Conservation (phyloP, 2,113 vertebrate genomes). For the Phrynosoma blainvillii region DNA sequence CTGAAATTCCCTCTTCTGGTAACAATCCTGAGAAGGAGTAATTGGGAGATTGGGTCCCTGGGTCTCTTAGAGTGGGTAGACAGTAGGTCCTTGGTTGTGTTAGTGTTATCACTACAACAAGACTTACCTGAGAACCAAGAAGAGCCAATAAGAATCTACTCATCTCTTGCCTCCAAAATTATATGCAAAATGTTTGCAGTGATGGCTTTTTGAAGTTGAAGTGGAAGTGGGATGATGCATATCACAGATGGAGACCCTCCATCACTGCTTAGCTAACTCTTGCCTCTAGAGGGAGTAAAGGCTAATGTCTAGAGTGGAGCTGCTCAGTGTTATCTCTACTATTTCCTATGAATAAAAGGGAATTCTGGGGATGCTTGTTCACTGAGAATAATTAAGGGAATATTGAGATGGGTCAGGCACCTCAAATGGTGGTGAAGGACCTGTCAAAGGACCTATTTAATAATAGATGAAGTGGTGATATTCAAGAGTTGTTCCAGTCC, state of each 20-base stretch:
- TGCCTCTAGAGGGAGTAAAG: conserved; percentile 3
- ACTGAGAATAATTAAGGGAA: too few species aligned
- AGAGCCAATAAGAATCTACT: background rate
- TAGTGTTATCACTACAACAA: background rate
- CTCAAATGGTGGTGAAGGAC: too few species aligned
- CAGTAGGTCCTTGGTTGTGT: background rate
- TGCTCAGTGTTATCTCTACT: background rate
- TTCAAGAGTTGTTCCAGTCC: too few species aligned
- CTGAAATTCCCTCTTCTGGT: too few species aligned
- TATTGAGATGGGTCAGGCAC: too few species aligned
- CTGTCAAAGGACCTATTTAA: too few species aligned
- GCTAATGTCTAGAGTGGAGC: background rate
- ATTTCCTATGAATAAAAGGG: too few species aligned
- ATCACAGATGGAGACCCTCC: background rate
- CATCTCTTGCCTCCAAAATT: background rate
- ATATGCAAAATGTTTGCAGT: background rate
- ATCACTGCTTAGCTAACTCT: background rate
- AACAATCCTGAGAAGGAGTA: too few species aligned
- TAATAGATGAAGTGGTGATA: too few species aligned
- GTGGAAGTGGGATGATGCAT: background rate
- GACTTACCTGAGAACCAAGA: background rate
- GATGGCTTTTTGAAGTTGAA: background rate
- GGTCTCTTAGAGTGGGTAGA: too few species aligned
- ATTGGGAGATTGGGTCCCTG: too few species aligned
- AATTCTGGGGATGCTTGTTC: too few species aligned